Conservation (phyloP, 2,113 vertebrate genomes). For the Vombatus ursinus region DNA sequence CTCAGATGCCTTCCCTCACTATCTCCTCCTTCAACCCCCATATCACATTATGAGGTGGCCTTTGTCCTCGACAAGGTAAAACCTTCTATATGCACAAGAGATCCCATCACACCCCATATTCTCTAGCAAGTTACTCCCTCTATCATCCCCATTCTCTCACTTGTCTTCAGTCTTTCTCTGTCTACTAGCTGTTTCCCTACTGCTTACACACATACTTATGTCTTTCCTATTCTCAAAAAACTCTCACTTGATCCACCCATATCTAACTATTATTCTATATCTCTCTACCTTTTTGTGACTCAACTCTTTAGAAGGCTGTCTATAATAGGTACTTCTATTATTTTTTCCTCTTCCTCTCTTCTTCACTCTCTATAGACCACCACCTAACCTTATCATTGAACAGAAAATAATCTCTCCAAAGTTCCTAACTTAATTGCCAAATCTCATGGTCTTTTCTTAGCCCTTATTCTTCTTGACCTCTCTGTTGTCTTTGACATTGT, state of each 20-base stretch:
- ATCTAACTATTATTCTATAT: neutral
- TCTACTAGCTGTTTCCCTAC: neutral
- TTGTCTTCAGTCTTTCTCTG: too few relatives aligned
- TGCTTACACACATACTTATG: neutral
- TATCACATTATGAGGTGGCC: neutral
- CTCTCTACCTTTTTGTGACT: neutral
- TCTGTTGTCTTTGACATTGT: neutral
- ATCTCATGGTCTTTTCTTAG: neutral
- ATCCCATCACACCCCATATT: neutral
- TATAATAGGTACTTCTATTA: neutral
- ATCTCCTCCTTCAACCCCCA: neutral
- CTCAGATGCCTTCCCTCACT: neutral
- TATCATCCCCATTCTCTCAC: neutral
- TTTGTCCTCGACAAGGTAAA: neutral
- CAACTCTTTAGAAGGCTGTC: neutral
- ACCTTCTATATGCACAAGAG: neutral
- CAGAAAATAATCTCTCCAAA: neutral
- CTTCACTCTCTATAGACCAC: neutral
- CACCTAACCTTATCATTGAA: neutral
- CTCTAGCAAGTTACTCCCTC: neutral
- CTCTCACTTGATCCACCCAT: neutral
- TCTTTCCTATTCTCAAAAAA: neutral
- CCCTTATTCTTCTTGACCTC: neutral
- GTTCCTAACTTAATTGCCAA: neutral
- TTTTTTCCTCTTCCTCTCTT: neutral